These are phyloP conservation scores for Bucco capensis DNA, from an alignment of 2,113 vertebrate genomes.

Conservation along the genomic window DNA sequence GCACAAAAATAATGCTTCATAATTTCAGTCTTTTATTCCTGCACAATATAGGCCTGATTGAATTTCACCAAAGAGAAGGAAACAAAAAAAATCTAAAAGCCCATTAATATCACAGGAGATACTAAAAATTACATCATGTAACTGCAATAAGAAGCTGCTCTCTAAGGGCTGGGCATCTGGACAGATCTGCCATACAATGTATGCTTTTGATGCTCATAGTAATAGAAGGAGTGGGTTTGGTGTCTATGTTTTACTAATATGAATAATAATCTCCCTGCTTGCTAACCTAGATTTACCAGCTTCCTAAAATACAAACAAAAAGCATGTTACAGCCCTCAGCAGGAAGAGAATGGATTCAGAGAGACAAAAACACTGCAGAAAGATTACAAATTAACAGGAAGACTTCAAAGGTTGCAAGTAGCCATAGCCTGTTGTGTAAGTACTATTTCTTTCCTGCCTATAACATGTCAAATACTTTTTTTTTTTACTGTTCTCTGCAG, in stretches of 20 bases:
- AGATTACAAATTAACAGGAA: neutral
- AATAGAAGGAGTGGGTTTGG: neutral
- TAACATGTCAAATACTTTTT: neutral
- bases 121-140: neutral
- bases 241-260: neutral
- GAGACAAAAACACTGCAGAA: neutral
- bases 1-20: neutral
- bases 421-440: neutral
- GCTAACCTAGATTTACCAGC: neutral
- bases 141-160: neutral
- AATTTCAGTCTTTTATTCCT: neutral
- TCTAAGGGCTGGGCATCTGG: neutral
- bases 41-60: neutral
- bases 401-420: neutral
- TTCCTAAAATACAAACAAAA: neutral
- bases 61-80: neutral
- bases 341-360: neutral
- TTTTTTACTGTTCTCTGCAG: too few species aligned
- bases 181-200: neutral
- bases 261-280: neutral
- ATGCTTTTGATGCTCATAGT: neutral
- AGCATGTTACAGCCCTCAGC: neutral
- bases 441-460: neutral
- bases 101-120: neutral
- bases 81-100: neutral